These are phyloP conservation scores for Morpho achilles DNA, from an alignment of 2,888 invertebrate genomes.

Conservation along the genomic window DNA sequence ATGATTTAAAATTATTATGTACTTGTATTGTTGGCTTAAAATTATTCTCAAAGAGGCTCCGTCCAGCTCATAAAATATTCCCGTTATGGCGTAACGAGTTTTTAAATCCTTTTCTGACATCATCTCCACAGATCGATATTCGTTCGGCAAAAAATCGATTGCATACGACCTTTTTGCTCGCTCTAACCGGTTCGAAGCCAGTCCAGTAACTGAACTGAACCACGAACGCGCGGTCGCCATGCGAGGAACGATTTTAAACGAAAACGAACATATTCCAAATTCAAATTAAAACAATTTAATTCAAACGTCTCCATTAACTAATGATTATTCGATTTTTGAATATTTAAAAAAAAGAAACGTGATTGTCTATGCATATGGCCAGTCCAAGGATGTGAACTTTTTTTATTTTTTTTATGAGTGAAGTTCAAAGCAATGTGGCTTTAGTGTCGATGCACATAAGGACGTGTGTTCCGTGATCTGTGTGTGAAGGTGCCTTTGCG, in stretches of 20 bases:
- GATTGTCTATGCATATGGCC: conserved; percentile 36
- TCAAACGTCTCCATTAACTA: conserved; percentile 1
- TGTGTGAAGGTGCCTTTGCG: conserved; percentile 46
- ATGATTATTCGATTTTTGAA: conserved; percentile 10
- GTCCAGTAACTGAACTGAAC: conserved; percentile 47
- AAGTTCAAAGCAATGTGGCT: conserved; percentile 57
- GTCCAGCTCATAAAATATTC: conserved; percentile 35
- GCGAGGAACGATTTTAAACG: conserved; percentile 61
- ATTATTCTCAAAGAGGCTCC: conserved; percentile 14
- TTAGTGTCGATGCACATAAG: conserved; percentile 56
- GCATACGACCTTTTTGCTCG: conserved; percentile 45
- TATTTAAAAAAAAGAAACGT: conserved; percentile 3
- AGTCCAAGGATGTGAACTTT: conserved; percentile 61
- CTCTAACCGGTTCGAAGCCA: conserved; percentile 34
- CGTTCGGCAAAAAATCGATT: conserved; percentile 30
- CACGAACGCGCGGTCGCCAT: conserved; percentile 70
- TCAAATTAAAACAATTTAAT: conserved; percentile 22
- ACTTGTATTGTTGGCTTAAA: background rate
- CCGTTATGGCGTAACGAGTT: conserved; percentile 51
- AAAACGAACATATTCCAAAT: conserved; percentile 49
- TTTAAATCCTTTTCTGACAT: conserved; percentile 55
- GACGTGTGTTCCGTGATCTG: conserved; percentile 58
- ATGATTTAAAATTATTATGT: no score
- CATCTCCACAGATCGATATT: conserved; percentile 38
- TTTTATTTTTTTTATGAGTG: conserved; percentile 36